Conservation (phyloP, 2,113 vertebrate species). For the Brachyistius frenatus region DNA sequence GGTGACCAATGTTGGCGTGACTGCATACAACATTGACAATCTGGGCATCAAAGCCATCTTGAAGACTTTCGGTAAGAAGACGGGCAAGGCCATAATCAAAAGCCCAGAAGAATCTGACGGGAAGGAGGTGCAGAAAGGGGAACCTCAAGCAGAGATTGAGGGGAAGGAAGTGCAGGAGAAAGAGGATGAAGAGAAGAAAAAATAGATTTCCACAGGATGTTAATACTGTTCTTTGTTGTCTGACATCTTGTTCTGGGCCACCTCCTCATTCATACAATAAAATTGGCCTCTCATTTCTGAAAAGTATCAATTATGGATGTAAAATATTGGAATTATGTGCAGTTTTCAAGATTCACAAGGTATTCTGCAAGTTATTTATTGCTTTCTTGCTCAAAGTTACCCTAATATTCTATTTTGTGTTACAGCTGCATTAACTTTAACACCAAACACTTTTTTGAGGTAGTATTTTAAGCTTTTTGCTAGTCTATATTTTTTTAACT, state of each 20-base stretch:
- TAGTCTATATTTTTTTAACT: background rate
- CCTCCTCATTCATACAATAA: no score
- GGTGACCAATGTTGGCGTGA: slow-evolving; percentile 88
- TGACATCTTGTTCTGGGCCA: background rate
- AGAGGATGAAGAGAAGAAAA: slow-evolving; percentile 34
- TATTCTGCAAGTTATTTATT: background rate
- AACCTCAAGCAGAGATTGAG: background rate
- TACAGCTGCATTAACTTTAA: background rate
- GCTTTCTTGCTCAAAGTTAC: background rate
- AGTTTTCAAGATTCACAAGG: no score
- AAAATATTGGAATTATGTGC: no score
- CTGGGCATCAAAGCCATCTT: slow-evolving; percentile 89
- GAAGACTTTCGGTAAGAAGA: slow-evolving; percentile 87
- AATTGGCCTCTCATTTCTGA: no score
- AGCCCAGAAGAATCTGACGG: slow-evolving; percentile 31
- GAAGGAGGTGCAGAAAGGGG: slow-evolving; percentile 12
- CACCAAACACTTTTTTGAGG: background rate
- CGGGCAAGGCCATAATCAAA: slow-evolving; percentile 82
- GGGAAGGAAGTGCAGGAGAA: slow-evolving; percentile 36
- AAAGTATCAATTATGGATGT: background rate
- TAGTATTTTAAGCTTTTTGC: background rate
- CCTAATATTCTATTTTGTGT: background rate
- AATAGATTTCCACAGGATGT: background rate
- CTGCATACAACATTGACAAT: slow-evolving; percentile 91
- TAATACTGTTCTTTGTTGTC: background rate